These are phyloP conservation scores for Plebejus melissa DNA, from an alignment of 2,888 invertebrate species.

Conservation along the genomic window DNA sequence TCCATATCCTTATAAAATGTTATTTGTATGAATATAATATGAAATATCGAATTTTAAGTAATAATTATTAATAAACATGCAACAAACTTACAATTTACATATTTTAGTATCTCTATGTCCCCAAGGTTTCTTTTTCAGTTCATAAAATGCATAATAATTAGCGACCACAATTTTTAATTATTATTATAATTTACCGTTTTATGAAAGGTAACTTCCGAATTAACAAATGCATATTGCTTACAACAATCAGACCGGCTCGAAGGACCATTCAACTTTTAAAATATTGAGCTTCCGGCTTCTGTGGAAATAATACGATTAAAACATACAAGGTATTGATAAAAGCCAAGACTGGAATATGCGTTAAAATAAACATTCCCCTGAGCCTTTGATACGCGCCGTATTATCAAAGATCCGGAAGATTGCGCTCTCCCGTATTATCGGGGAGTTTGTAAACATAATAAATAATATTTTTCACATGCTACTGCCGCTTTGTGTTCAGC, in stretches of 20 bases:
- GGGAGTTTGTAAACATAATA: constrained; percentile 33
- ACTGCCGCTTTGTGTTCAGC: neutral
- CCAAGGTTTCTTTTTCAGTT: too few relatives aligned
- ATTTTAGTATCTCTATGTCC: too few relatives aligned
- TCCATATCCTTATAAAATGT: too few relatives aligned
- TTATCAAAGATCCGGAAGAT: constrained; percentile 69
- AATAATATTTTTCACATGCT: constrained; percentile 26
- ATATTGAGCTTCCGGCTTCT: constrained; percentile 50
- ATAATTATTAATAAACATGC: too few relatives aligned
- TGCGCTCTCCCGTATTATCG: constrained; percentile 43
- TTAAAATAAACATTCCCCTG: constrained; percentile 22
- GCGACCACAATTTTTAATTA: too few relatives aligned
- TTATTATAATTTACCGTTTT: neutral
- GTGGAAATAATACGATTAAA: constrained; percentile 55
- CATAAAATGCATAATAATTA: too few relatives aligned
- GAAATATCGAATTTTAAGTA: too few relatives aligned
- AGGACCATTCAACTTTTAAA: constrained; percentile 32
- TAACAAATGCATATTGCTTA: constrained; percentile 17
- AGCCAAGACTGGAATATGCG: constrained; percentile 21
- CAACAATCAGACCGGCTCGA: constrained; percentile 32
- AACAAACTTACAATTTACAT: too few relatives aligned
- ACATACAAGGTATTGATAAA: constrained; percentile 31
- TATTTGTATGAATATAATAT: too few relatives aligned
- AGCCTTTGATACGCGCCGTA: constrained; percentile 61
- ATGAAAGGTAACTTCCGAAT: neutral